A percentile compares a stretch with the other conserved stretches of the same genome.
These are phyloP conservation scores for Trochalopteron elliotii DNA, from an alignment of 2,113 vertebrate species.

Conservation along the genomic window DNA sequence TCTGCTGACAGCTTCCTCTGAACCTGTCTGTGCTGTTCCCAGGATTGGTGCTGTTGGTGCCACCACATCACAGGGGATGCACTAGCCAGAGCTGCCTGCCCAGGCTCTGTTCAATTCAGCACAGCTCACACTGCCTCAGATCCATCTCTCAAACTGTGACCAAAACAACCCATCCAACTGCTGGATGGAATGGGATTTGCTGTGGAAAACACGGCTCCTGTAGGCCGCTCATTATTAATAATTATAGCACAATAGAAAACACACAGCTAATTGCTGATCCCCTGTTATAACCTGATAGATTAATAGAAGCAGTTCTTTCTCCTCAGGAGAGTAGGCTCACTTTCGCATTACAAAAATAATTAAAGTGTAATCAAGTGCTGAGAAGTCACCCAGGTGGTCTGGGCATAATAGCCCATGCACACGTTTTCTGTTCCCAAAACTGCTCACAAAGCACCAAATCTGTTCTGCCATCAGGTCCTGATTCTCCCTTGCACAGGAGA, in stretches of 20 bases:
- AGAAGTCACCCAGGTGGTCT: slow-evolving; percentile 18
- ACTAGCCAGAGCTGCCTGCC: background rate
- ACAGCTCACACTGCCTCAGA: background rate
- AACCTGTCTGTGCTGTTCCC: rapidly evolving
- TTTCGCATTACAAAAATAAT: slow-evolving; percentile 40
- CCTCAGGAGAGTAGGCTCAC: slow-evolving; percentile 14
- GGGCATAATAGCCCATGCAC: background rate
- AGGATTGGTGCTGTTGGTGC: background rate
- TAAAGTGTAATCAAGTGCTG: slow-evolving; percentile 46
- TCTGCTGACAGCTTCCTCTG: background rate
- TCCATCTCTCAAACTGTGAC: background rate
- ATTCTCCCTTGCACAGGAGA: rapidly evolving
- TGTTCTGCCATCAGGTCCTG: background rate
- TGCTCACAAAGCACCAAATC: background rate
- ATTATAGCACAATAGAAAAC: background rate
- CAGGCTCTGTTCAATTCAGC: background rate
- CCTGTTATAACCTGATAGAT: slow-evolving; percentile 10
- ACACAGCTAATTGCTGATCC: slow-evolving; percentile 4
- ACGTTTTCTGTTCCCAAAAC: background rate
- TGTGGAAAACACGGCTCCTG: background rate
- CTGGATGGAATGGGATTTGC: background rate
- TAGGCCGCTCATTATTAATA: background rate
- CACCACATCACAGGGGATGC: rapidly evolving
- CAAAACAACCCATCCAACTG: background rate
- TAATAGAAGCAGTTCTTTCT: slow-evolving; percentile 12